Percentiles rank a stretch among this genome's conserved stretches.
phyloP scores from a whole-genome alignment of 2,888 invertebrate species.

The Nymphalis c-album region DNA sequence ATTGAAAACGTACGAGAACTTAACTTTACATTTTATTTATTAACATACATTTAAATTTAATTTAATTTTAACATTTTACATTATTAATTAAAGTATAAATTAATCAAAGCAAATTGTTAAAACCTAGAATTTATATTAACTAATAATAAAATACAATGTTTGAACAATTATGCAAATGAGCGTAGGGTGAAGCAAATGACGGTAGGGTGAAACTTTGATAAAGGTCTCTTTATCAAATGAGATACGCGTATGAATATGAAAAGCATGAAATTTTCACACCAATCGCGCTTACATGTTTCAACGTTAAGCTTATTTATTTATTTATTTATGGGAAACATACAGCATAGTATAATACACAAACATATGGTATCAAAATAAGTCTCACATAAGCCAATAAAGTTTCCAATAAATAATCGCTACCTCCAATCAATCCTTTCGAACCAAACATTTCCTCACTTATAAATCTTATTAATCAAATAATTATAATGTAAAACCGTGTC shows the following conservation, averaged over 20 bases:
- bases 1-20: neutral
- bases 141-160: conserved; percentile 52
- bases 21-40: neutral
- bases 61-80: too few species aligned
- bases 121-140: conserved; percentile 20
- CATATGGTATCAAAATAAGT: too few species aligned
- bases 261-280: conserved; percentile 38
- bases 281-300: conserved; percentile 9
- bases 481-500: too few species aligned
- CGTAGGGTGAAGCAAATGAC: conserved; percentile 55
- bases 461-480: too few species aligned
- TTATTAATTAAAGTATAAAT: conserved; percentile 20
- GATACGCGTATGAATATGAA: conserved; percentile 48
- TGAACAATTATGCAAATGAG: conserved; percentile 66
- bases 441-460: too few species aligned
- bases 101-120: conserved; percentile 18
- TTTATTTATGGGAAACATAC: too few species aligned
- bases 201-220: conserved; percentile 51
- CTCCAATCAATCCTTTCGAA: too few species aligned
- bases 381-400: too few species aligned
- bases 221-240: conserved; percentile 58
- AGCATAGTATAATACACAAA: too few species aligned
- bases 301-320: neutral
- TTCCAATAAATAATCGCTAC: neutral
- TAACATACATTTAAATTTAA: too few species aligned